Evolutionary conservation across 2,797 vertebrate species (phyloP), one percentile per base, ranked within the genome.

Genomic region (Zenarchopterus dispar): DNA sequence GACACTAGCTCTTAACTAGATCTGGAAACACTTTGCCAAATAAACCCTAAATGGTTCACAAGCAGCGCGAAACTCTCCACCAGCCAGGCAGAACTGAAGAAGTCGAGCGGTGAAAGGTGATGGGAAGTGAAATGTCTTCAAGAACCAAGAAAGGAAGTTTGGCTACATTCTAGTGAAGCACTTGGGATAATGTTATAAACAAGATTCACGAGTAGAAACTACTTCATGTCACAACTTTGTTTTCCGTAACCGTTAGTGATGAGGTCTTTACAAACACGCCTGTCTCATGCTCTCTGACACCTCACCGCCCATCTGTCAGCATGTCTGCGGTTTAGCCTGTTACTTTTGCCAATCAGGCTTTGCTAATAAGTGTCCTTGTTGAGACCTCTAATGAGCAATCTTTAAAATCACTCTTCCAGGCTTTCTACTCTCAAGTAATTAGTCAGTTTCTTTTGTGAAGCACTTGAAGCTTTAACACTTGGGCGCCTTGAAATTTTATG

Each of bases 381-480:
- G 93, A 87, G 88, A 82, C 84, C 81, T 82, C 75, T 89, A 91
- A 93, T 85, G 88, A 89, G 87, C 80, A 77, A 85, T 89, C 85
- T 79, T 92, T 92, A 85, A 73, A 73, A 79, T 72, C 71, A 69
- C 42, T 84, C 79, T 80, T 67, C 75, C 75, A 62, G 69, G 68
- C 77, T 73, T 67, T 60, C 62, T 24, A 42, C 61, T 84, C 74
- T 78, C 51, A 18, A 73, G 84, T 81, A 90, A 84, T 91, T 89
- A 84, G 74, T 69, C 73, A 42, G 59, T 56, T 75, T 76, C 59
- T 51, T 57, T 64, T 58, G 59, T 67, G 69, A 86, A 83, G 73
- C 67, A 49, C 74, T 84, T 86, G 73, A 67, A 86, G 76, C 73
- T 65, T 64, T 54, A 85, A 84, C 78, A 72, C 76, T 77, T 52